Conservation (phyloP, 2,888 invertebrate species). For the Brachynemurus nebulosus region DNA sequence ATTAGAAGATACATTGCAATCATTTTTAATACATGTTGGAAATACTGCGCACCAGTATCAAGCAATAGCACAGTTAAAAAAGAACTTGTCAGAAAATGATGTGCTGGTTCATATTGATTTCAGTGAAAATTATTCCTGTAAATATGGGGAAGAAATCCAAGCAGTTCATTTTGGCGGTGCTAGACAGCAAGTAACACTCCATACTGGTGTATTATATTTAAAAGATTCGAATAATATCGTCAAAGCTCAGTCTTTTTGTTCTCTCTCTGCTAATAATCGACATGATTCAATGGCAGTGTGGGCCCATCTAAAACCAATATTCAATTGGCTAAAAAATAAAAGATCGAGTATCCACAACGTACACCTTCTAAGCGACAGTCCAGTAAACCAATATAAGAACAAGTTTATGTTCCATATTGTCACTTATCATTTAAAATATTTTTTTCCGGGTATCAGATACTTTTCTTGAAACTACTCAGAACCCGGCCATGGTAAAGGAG, state of each 20-base stretch:
- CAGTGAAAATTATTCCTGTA: constrained; percentile 8
- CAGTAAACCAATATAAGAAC: constrained; percentile 11
- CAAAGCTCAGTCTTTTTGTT: constrained; percentile 4
- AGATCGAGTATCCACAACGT: not conserved
- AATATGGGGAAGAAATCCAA: constrained; percentile 16
- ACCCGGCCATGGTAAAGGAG: constrained; percentile 26
- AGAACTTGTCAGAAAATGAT: constrained; percentile 12
- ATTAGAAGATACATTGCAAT: constrained; percentile 9
- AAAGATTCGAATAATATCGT: not conserved
- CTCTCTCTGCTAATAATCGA: constrained; percentile 16
- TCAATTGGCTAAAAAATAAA: constrained; percentile 2
- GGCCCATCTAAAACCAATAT: constrained; percentile 13
- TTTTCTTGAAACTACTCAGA: constrained; percentile 26
- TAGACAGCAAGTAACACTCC: constrained; percentile 14
- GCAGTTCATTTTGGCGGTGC: constrained; percentile 18
- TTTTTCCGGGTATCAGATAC: constrained; percentile 13
- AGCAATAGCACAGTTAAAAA: constrained; percentile 13
- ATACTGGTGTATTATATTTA: constrained; percentile 11
- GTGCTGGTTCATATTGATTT: constrained; percentile 13
- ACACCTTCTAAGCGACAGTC: constrained; percentile 3
- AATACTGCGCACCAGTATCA: constrained; percentile 15
- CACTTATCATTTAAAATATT: constrained; percentile 6
- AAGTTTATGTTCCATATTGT: constrained; percentile 9
- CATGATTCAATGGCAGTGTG: constrained; percentile 16
- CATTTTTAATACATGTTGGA: constrained; percentile 13